Base-by-base conservation (phyloP, 2,113 vertebrate genomes). In the Odontophorus gujanensis region DNA sequence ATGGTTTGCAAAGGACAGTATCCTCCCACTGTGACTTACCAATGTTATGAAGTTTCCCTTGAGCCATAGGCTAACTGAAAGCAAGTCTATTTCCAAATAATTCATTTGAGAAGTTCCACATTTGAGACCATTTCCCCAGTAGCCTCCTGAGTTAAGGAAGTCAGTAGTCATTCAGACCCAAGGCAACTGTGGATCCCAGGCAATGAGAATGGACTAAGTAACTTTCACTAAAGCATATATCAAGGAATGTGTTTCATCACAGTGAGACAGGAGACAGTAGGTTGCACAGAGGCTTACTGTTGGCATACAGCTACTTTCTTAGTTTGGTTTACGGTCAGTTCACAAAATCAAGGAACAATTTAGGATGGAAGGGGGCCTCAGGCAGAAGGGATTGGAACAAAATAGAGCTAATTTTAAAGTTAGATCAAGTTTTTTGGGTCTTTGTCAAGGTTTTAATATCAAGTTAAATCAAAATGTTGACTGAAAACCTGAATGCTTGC, bases 1-100 rank as follows among this genome's bases (percentile, higher is more conserved):
- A 13, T 8, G 19, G 78, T 85, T 94, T 95, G 62, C 84, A 90
- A 96, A 95, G 94, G 89, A 86, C 89, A 96, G 71, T 67, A 77
- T 93, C 87, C 78, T 96, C 87, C 92, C 89, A 82, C 87, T 82
- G 87, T 73, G 86, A 94, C 45, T 89, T 93, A 77, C 58, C 74
- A 87, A 86, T 13, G 20, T 68, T 75, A 69, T 15, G 74, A 94
- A 78, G 87, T 58, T 95, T 89, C 59, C 88, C 58, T 42, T 50
- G 81, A 95, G 73, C 80, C 74, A 87, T 11, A 85, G 58, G 69
- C 78, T 91, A 85, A 92, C 25, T 47, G 34, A 91, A 91, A 80
- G 67, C 53, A 90, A 90, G 62, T 45, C 81, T 94, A 73, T 79
- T 84, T 96, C 78, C 83, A 88, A 79, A 36, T 22, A 90, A 81